Evolutionary conservation across 1,140 invertebrate species (phyloP).

Genomic region (Lasaia peninsularis): DNA sequence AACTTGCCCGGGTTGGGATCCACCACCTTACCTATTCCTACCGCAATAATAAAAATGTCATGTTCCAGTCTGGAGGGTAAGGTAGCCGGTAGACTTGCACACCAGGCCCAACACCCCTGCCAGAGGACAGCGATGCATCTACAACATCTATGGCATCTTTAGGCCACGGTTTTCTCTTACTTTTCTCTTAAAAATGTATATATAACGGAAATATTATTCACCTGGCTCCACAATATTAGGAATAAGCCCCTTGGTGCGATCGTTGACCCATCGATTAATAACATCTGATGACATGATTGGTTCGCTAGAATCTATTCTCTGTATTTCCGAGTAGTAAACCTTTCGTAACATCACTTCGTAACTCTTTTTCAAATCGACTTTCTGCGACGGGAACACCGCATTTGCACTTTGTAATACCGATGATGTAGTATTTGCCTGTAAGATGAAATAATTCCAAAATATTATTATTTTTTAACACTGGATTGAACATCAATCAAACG

Average conservation of each 20-base stretch:
- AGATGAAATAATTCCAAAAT: conserved; percentile 28
- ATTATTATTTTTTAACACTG: background rate
- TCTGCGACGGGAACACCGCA: conserved; percentile 76
- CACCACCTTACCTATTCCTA: too few relatives aligned
- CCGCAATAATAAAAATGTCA: too few relatives aligned
- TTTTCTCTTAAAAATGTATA: too few relatives aligned
- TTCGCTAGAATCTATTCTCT: conserved; percentile 74
- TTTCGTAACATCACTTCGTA: conserved; percentile 60
- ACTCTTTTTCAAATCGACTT: conserved; percentile 51
- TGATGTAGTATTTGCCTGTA: conserved; percentile 47
- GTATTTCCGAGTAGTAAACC: conserved; percentile 60
- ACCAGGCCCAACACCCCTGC: too few relatives aligned
- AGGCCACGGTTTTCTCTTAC: too few relatives aligned
- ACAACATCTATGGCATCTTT: too few relatives aligned
- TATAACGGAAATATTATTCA: conserved; percentile 21
- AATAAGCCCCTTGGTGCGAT: conserved; percentile 79
- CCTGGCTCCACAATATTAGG: conserved; percentile 71
- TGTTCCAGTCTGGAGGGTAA: too few relatives aligned
- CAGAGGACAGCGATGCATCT: too few relatives aligned
- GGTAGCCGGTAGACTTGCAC: too few relatives aligned
- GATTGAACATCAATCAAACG: too few relatives aligned
- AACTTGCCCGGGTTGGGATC: too few relatives aligned
- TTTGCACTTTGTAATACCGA: conserved; percentile 74
- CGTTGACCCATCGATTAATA: conserved; percentile 82
- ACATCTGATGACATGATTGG: conserved; percentile 40